A percentile compares a stretch with the other conserved stretches of the same genome.
Conservation (phyloP, 1,140 invertebrate species). For the Drosophila navojoa region DNA sequence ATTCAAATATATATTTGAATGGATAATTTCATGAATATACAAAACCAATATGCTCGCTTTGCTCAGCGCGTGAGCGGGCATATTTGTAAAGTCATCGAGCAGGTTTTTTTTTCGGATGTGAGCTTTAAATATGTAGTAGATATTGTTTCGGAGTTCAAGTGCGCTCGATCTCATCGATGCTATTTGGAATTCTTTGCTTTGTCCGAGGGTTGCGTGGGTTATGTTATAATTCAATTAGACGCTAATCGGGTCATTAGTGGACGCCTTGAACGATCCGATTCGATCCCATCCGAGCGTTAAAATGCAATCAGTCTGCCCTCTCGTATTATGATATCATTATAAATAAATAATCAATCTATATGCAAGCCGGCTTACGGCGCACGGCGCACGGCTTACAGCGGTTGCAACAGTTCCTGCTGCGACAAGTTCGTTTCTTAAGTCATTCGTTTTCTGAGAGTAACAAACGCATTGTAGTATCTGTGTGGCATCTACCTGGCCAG, state of each 20-base stretch:
- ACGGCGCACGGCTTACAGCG: slow-evolving; percentile 33
- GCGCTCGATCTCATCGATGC: slow-evolving; percentile 49
- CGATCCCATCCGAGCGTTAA: slow-evolving; percentile 22
- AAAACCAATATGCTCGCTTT: too few relatives aligned
- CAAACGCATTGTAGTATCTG: slow-evolving; percentile 22
- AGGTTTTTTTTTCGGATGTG: background rate
- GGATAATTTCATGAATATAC: too few relatives aligned
- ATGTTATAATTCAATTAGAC: slow-evolving; percentile 72
- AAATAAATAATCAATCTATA: slow-evolving; percentile 76
- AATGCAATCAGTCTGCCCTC: slow-evolving; percentile 60
- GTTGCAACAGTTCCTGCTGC: slow-evolving; percentile 68
- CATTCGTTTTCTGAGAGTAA: slow-evolving; percentile 27
- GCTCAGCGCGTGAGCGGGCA: background rate
- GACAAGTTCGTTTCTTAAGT: slow-evolving; percentile 70
- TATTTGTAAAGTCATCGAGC: slow-evolving; percentile 2
- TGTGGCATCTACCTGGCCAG: slow-evolving; percentile 31
- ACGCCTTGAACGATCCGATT: slow-evolving; percentile 13
- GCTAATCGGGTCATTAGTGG: slow-evolving; percentile 67
- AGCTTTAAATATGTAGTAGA: slow-evolving; percentile 1
- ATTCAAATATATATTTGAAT: too few relatives aligned
- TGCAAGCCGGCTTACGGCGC: slow-evolving; percentile 49
- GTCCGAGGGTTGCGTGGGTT: slow-evolving; percentile 50
- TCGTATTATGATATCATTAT: slow-evolving; percentile 35
- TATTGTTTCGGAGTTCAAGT: slow-evolving; percentile 58
- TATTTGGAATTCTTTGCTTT: slow-evolving; percentile 32